Percentiles rank a stretch among this genome's conserved stretches.
Evolutionary conservation across 2,888 invertebrate genomes (phyloP).

Genomic region (Hirtodrosophila duncani): DNA sequence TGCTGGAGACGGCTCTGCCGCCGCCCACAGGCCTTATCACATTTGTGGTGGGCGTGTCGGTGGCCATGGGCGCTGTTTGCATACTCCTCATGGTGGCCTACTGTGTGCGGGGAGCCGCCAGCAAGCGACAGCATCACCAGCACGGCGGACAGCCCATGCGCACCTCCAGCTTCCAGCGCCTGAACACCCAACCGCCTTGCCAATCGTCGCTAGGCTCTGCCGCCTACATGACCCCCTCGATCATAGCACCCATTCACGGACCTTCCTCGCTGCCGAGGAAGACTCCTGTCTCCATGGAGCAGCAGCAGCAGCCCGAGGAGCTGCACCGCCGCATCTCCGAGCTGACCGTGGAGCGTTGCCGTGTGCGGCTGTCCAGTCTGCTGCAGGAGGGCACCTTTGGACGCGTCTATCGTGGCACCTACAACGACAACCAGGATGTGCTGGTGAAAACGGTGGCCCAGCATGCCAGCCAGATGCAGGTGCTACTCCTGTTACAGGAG

Average conservation of each 20-base stretch:
- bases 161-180: slow-evolving; percentile 78
- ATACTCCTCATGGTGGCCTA: slow-evolving; percentile 75
- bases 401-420: slow-evolving; percentile 88
- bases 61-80: slow-evolving; percentile 76
- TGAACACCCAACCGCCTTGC: slow-evolving; percentile 75
- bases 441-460: slow-evolving; percentile 93
- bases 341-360: slow-evolving; percentile 81
- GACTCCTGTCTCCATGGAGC: slow-evolving; percentile 62
- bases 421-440: slow-evolving; percentile 87
- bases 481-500: slow-evolving; percentile 89
- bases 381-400: slow-evolving; percentile 93
- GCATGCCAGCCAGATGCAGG: slow-evolving; percentile 92
- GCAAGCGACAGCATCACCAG: slow-evolving; percentile 75
- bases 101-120: slow-evolving; percentile 76
- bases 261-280: slow-evolving; percentile 75
- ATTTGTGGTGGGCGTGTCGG: slow-evolving; percentile 75
- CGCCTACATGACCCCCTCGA: slow-evolving; percentile 75
- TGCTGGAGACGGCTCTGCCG: slow-evolving; percentile 74
- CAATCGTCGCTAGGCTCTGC: slow-evolving; percentile 61
- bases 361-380: slow-evolving; percentile 87
- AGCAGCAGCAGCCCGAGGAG: slow-evolving; percentile 75
- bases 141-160: slow-evolving; percentile 76
- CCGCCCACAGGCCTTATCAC: slow-evolving; percentile 77
- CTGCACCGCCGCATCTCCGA: slow-evolving; percentile 78
- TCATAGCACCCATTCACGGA: slow-evolving; percentile 74